A percentile compares a stretch with the other conserved stretches of the same genome.
Conservation (phyloP, 2,797 vertebrate genomes). For the Spea hammondii region DNA sequence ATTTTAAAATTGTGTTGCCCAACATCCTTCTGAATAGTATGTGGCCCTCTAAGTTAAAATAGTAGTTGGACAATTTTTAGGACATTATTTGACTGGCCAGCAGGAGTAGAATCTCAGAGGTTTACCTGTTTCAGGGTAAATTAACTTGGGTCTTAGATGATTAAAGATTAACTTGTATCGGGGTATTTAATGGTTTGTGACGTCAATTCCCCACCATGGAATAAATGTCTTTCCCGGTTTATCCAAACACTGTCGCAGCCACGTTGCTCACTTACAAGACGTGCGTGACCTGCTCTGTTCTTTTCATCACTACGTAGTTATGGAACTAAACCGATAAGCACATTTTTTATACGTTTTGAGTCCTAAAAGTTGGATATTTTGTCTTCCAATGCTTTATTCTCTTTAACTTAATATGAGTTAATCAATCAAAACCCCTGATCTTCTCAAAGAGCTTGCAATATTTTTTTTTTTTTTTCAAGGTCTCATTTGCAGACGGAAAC, state of each 20-base stretch:
- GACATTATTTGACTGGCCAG: not conserved
- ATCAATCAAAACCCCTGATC: too few relatives aligned
- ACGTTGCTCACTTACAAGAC: conserved; percentile 8
- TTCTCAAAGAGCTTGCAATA: too few relatives aligned
- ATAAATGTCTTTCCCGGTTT: conserved; percentile 33
- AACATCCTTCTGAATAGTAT: too few relatives aligned
- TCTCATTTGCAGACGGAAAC: too few relatives aligned
- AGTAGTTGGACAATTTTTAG: too few relatives aligned
- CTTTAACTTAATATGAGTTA: too few relatives aligned
- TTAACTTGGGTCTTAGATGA: conserved; percentile 34
- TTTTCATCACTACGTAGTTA: not conserved
- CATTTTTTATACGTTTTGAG: not conserved
- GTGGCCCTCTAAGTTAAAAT: too few relatives aligned
- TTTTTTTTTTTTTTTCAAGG: too few relatives aligned
- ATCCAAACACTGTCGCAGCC: conserved; percentile 33
- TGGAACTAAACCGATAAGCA: not conserved
- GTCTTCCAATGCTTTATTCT: too few relatives aligned
- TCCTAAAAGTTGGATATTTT: too few relatives aligned
- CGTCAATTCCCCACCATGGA: conserved; percentile 35
- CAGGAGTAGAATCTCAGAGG: conserved; percentile 12
- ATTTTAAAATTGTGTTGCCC: too few relatives aligned
- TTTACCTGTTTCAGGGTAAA: not conserved
- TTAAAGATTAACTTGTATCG: conserved; percentile 37
- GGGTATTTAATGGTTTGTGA: conserved; percentile 44
- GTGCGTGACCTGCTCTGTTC: conserved; percentile 3